Evolutionary conservation across 2,888 invertebrate genomes (phyloP), one percentile per base, ranked within the genome.

Genomic region (Meganola albula): DNA sequence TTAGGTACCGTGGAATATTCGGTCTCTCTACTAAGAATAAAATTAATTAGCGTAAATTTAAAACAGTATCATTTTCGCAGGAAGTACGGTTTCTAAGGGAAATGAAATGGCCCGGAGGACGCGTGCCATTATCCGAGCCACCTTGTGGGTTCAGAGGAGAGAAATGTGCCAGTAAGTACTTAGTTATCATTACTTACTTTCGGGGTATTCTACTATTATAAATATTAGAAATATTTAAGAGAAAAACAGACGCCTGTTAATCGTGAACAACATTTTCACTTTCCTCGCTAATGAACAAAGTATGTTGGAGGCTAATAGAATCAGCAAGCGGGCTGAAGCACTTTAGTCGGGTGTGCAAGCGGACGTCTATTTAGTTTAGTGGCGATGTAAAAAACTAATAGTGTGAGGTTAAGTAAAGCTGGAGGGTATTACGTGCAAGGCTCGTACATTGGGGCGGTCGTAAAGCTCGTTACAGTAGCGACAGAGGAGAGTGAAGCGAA

Each of bases 91-190:
- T 96, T 64, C 89, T 89, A 24, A 89, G 89, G 16, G 77, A 88
- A 24, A 91, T 97, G 52, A 88, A 91, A 44, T 97, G 97, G 97
- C 88, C 93, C 12, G 89, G 90, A 7, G 91, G 90, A 5, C 83
- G 86, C 25, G 92, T 92, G 21, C 97, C 97, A 0, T 88, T 93
- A 9, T 93, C 96, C 2, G 95, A 94, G 58, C 97, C 97, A 1
- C 86, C 87, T 12, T 97, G 97, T 73, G 97, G 97, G n/a, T 97
- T 95, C 73, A 87, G 91, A 18, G 95, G 93, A 31, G 95, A 96
- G 82, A 93, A 93, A 70, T 97, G 97, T 74, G 92, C 93, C 63
- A 92, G 96, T 96, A 88, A 91, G 93, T 92, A 12, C 5, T n/a
- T 7, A 3, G n/a, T 2, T 20, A 20, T 20, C 4, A 20, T 20